phyloP scores from a whole-genome alignment of 2,797 vertebrate genomes.

The Myiotriccus ornatus region DNA sequence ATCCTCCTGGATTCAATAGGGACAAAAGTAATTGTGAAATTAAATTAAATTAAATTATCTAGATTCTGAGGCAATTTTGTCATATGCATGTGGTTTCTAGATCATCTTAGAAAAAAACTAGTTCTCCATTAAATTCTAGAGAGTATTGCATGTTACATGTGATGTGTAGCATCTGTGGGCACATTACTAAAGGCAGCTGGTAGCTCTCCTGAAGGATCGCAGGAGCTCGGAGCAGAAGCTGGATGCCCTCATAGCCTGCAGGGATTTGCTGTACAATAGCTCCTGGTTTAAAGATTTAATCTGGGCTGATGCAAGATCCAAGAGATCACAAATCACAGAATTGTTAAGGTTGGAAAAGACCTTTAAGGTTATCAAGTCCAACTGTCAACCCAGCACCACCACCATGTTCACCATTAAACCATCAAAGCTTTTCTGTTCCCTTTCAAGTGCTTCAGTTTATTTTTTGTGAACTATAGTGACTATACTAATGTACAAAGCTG shows the following conservation, averaged over 20 bases:
- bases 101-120: not conserved
- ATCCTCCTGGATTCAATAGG: not conserved
- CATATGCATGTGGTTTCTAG: not conserved
- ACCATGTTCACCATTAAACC: not conserved
- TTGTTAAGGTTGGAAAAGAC: not conserved
- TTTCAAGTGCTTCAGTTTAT: not conserved
- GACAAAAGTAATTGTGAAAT: not conserved
- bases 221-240: not conserved
- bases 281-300: not conserved
- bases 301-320: not conserved
- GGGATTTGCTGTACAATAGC: not conserved
- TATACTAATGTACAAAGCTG: not conserved
- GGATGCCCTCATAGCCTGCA: not conserved
- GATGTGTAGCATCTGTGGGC: accelerated
- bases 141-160: not conserved
- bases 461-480: not conserved
- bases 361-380: not conserved
- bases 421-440: not conserved
- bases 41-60: not conserved
- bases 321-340: not conserved
- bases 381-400: not conserved
- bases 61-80: not conserved
- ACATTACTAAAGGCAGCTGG: not conserved
- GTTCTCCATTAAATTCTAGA: not conserved
- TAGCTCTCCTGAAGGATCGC: not conserved